Evolutionary conservation across 2,888 invertebrate genomes (phyloP).

Genomic region (Baronia brevicornis): DNA sequence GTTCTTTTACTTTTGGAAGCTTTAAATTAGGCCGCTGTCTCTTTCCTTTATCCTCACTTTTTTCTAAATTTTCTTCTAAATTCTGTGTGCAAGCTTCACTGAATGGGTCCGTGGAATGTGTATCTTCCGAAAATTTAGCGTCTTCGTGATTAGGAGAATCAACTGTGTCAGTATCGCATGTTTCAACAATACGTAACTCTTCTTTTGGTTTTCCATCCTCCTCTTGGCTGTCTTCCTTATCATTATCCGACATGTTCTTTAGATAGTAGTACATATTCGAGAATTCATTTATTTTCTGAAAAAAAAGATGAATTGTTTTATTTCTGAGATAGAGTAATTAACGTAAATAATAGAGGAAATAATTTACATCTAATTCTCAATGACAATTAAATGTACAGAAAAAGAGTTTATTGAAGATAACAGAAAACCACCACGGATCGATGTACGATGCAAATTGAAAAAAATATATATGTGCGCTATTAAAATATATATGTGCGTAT

Average conservation of each 20-base stretch:
- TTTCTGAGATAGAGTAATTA: constrained; percentile 1
- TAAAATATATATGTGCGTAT: no score
- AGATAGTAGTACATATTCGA: constrained; percentile 90
- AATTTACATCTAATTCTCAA: no score
- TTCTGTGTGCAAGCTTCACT: constrained; percentile 67
- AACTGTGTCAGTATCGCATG: constrained; percentile 46
- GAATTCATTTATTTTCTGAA: constrained; percentile 90
- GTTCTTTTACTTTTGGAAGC: constrained; percentile 59
- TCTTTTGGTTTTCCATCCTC: constrained; percentile 53
- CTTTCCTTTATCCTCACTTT: constrained; percentile 32
- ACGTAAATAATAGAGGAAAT: neutral
- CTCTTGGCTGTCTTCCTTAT: constrained; percentile 68
- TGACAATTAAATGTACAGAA: no score
- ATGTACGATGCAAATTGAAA: no score
- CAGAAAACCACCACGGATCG: no score
- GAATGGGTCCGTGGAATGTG: constrained; percentile 50
- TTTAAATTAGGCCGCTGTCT: constrained; percentile 66
- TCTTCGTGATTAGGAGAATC: constrained; percentile 44
- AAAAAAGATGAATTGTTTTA: constrained; percentile 22
- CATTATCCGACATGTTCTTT: constrained; percentile 82
- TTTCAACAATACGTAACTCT: constrained; percentile 55
- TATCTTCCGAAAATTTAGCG: constrained; percentile 23
- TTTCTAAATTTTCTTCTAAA: constrained; percentile 46
- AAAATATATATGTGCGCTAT: no score
- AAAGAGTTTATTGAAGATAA: no score